Evolutionary conservation across 2,888 invertebrate species (phyloP).

Genomic region (Onchidella celtica): DNA sequence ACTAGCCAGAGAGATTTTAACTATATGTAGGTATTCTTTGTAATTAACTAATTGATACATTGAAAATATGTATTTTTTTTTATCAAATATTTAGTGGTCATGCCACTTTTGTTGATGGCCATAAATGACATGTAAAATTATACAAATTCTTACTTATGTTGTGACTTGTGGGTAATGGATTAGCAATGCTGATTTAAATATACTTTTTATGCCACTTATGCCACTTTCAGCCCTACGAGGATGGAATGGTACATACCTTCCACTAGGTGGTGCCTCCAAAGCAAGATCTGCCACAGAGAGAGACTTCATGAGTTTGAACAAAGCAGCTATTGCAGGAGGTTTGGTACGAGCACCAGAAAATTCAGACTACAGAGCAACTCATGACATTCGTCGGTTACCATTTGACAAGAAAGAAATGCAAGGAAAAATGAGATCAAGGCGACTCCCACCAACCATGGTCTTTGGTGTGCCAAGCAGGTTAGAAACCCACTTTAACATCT

Average conservation of each 20-base stretch:
- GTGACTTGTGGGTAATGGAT: too few species aligned
- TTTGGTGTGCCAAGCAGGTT: constrained; percentile 78
- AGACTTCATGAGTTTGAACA: constrained; percentile 78
- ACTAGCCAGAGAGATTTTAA: too few species aligned
- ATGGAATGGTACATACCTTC: constrained; percentile 63
- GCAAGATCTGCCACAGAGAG: constrained; percentile 58
- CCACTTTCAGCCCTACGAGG: constrained; percentile 70
- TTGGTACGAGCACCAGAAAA: constrained; percentile 75
- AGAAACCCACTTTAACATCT: background rate
- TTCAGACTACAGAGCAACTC: constrained; percentile 75
- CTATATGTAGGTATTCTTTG: too few species aligned
- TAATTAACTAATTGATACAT: too few species aligned
- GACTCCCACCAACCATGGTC: constrained; percentile 75
- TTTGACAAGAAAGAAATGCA: constrained; percentile 62
- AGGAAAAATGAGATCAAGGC: constrained; percentile 60
- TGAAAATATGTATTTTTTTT: too few species aligned
- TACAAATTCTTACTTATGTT: too few species aligned
- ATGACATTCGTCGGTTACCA: constrained; percentile 73
- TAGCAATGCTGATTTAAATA: too few species aligned
- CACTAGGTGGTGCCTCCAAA: constrained; percentile 61
- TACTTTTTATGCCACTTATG: too few species aligned
- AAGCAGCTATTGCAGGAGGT: constrained; percentile 74
- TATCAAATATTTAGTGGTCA: too few species aligned
- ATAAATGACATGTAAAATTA: too few species aligned
- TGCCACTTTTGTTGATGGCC: too few species aligned